A percentile compares a stretch with the other conserved stretches of the same genome.
These are phyloP conservation scores for Xyrichtys novacula DNA, from an alignment of 2,797 vertebrate species.

Conservation along the genomic window DNA sequence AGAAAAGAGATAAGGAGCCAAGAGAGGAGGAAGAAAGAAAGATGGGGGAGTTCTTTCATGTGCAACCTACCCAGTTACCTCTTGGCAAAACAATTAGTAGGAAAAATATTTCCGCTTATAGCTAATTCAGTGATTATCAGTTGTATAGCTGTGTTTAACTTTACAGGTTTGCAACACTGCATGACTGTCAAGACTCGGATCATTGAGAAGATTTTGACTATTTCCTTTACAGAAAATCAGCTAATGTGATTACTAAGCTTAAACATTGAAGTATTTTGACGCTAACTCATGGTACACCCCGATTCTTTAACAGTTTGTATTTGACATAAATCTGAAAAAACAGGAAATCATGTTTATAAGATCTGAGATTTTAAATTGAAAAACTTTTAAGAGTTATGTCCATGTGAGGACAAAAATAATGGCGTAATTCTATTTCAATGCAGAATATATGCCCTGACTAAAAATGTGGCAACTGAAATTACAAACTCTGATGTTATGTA, in stretches of 20 bases:
- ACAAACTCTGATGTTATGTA: no score
- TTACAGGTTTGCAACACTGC: constrained; percentile 27
- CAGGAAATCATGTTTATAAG: no score
- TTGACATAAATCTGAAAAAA: no score
- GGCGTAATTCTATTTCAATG: no score
- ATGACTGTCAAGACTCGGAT: constrained; percentile 8
- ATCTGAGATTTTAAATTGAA: no score
- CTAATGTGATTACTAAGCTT: not conserved
- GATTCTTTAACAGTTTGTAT: no score
- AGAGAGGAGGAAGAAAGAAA: constrained; percentile 31
- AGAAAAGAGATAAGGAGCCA: constrained; percentile 58
- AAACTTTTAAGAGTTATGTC: no score
- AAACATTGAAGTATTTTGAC: not conserved
- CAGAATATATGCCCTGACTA: no score
- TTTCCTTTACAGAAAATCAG: constrained; percentile 3
- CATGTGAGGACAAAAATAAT: no score
- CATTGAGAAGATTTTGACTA: constrained; percentile 8
- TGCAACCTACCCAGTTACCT: constrained; percentile 53
- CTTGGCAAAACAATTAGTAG: constrained; percentile 54
- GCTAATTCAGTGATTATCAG: constrained; percentile 42
- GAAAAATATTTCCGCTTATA: constrained; percentile 49
- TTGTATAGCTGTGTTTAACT: constrained; percentile 33
- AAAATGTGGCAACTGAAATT: no score
- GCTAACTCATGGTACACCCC: not conserved
- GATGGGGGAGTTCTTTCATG: constrained; percentile 51